These are phyloP conservation scores for Ennomos quercinarius DNA, from an alignment of 2,888 invertebrate species.

Conservation along the genomic window DNA sequence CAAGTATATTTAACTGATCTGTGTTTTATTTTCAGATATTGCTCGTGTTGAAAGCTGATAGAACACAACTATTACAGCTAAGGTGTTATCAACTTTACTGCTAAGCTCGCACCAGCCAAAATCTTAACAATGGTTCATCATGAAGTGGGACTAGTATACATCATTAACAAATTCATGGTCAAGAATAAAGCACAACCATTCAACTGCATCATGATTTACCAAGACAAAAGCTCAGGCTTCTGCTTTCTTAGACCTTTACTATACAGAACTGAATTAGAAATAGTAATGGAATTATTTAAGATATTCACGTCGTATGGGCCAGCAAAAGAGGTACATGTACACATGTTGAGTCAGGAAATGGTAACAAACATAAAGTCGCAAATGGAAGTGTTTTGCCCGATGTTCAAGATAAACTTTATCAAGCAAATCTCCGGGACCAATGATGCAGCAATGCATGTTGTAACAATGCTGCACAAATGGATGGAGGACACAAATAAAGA, in stretches of 20 bases:
- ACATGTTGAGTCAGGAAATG: constrained; percentile 7
- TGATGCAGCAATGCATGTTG: neutral
- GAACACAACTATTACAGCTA: too few species aligned
- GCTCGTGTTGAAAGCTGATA: too few species aligned
- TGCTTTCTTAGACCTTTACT: constrained; percentile 11
- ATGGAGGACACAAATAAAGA: neutral
- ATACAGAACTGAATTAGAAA: constrained; percentile 10
- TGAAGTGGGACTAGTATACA: neutral
- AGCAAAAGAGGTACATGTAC: neutral
- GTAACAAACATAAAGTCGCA: neutral
- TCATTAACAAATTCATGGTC: constrained; percentile 17
- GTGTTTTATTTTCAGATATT: too few species aligned
- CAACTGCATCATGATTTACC: constrained; percentile 15
- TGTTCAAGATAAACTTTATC: neutral
- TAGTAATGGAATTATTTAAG: constrained; percentile 15
- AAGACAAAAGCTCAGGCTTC: constrained; percentile 7
- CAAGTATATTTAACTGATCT: too few species aligned
- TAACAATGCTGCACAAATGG: constrained; percentile 4
- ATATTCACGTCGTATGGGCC: constrained; percentile 15
- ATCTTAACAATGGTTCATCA: too few species aligned
- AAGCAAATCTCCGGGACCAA: neutral
- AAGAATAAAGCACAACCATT: neutral
- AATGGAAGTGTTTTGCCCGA: neutral
- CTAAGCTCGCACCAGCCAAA: too few species aligned
- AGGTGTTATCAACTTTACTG: too few species aligned